Conservation (phyloP, 1,140 invertebrate species). For the Euschistus heros region DNA sequence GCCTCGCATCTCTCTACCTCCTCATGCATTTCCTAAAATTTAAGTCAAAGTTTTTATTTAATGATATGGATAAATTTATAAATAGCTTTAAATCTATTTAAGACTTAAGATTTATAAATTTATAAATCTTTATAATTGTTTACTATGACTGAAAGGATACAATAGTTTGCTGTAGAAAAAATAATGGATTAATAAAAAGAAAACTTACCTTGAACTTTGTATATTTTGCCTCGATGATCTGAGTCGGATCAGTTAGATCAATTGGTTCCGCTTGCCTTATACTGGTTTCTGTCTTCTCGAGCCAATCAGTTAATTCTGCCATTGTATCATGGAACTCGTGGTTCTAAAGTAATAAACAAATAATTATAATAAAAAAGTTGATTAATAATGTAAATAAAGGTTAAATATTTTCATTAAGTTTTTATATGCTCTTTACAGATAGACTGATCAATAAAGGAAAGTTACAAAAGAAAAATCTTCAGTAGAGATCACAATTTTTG, state of each 20-base stretch:
- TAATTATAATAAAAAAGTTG: neutral
- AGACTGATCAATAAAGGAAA: too few relatives aligned
- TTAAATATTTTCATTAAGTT: neutral
- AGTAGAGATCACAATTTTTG: too few relatives aligned
- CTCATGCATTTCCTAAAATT: slow-evolving; percentile 53
- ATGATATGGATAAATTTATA: too few relatives aligned
- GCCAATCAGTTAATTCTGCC: slow-evolving; percentile 65
- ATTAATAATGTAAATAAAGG: slow-evolving; percentile 2
- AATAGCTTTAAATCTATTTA: too few relatives aligned
- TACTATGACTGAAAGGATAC: too few relatives aligned
- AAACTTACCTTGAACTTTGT: slow-evolving; percentile 52
- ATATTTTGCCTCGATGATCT: slow-evolving; percentile 59
- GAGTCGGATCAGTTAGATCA: slow-evolving; percentile 55
- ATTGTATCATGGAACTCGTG: slow-evolving; percentile 75
- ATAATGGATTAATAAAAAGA: neutral
- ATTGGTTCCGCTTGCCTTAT: slow-evolving; percentile 73
- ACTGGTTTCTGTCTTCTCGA: slow-evolving; percentile 61
- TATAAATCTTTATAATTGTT: too few relatives aligned
- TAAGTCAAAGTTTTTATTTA: neutral
- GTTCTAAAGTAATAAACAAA: slow-evolving; percentile 43
- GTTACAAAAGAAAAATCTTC: too few relatives aligned
- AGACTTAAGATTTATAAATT: too few relatives aligned
- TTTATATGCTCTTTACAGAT: too few relatives aligned
- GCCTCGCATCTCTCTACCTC: slow-evolving; percentile 76
- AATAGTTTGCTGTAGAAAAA: too few relatives aligned